Evolutionary conservation across 2,888 invertebrate genomes (phyloP).

Genomic region (Aphodius granarius): DNA sequence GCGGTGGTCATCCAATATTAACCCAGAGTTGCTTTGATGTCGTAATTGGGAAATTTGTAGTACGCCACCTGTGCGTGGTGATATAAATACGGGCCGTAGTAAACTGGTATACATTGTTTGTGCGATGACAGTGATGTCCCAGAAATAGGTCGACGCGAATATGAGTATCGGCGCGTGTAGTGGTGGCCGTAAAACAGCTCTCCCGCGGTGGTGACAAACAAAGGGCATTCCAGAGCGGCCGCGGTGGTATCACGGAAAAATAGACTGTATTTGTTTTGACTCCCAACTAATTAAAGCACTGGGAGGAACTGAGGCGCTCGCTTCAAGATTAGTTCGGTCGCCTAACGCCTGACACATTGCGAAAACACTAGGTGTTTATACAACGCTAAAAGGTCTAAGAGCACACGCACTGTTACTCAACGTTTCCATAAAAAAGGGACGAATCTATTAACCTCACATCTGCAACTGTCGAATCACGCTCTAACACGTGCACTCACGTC

Average conservation of each 20-base stretch:
- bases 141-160: not conserved
- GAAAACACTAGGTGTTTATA: slow-evolving; percentile 46
- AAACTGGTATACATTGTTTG: not conserved
- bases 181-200: slow-evolving; percentile 24
- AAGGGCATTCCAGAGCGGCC: slow-evolving; percentile 45
- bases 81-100: not conserved
- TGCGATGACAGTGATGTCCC: not conserved
- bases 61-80: not conserved
- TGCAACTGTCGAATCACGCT: slow-evolving; percentile 6
- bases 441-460: slow-evolving; percentile 4
- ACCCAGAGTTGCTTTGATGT: not conserved
- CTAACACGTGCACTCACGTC: slow-evolving; percentile 5
- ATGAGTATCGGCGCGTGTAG: not conserved
- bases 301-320: slow-evolving; percentile 8
- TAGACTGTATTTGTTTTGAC: slow-evolving; percentile 42
- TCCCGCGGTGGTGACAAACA: slow-evolving; percentile 46
- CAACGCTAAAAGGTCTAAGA: slow-evolving; percentile 45
- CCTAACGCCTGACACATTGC: slow-evolving; percentile 44
- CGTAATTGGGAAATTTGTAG: not conserved
- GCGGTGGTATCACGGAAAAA: slow-evolving; percentile 46
- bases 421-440: slow-evolving; percentile 5
- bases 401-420: slow-evolving; percentile 10
- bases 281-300: slow-evolving; percentile 12
- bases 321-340: slow-evolving; percentile 35
- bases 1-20: not conserved